phyloP scores from a whole-genome alignment of 2,888 invertebrate genomes.

The Marasmarcha lunaedactyla region DNA sequence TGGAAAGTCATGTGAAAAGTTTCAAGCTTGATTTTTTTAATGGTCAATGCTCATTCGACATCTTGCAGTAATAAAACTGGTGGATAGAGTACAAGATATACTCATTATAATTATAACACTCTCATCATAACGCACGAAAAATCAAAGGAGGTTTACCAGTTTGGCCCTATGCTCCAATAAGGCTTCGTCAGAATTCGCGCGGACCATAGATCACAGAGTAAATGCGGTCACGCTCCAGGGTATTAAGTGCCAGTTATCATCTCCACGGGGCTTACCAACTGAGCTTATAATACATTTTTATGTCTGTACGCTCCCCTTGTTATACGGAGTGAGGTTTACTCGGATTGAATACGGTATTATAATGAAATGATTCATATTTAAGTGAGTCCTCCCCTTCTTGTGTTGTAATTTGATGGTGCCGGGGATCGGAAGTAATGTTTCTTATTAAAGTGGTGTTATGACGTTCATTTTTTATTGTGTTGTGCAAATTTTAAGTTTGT shows the following conservation, averaged over 20 bases:
- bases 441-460: slow-evolving; percentile 65
- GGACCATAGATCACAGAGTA: slow-evolving; percentile 64
- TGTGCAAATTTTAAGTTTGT: slow-evolving; percentile 15
- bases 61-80: no score
- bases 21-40: no score
- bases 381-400: slow-evolving; percentile 63
- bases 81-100: no score
- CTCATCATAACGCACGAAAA: no score
- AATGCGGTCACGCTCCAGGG: slow-evolving; percentile 69
- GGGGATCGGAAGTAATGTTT: slow-evolving; percentile 62
- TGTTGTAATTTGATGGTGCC: slow-evolving; percentile 59
- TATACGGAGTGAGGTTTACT: slow-evolving; percentile 66
- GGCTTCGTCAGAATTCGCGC: slow-evolving; percentile 36
- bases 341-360: slow-evolving; percentile 69
- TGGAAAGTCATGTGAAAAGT: no score
- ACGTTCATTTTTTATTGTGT: slow-evolving; percentile 44
- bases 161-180: slow-evolving; percentile 56
- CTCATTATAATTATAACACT: no score
- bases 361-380: slow-evolving; percentile 72
- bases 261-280: slow-evolving; percentile 58
- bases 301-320: slow-evolving; percentile 56
- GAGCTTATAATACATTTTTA: slow-evolving; percentile 55
- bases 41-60: no score
- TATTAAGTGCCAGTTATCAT: slow-evolving; percentile 69
- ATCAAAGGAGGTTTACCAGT: slow-evolving; percentile 14